Evolutionary conservation across 2,113 vertebrate genomes (phyloP).

Genomic region (Sander lucioperca): DNA sequence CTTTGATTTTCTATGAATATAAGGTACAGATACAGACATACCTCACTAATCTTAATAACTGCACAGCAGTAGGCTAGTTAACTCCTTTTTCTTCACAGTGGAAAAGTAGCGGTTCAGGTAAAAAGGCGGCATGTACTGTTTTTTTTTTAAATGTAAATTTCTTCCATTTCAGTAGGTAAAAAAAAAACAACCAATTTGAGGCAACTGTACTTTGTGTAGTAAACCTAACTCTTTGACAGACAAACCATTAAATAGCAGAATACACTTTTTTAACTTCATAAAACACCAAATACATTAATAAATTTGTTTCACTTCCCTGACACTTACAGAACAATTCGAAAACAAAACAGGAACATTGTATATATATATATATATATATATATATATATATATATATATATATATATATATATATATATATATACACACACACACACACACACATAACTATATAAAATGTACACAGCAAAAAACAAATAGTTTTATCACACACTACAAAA

Average conservation of each 20-base stretch:
- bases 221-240: conserved; percentile 57
- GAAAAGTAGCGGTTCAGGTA: conserved; percentile 45
- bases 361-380: conserved; percentile 74
- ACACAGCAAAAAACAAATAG: conserved; percentile 62
- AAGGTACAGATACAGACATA: conserved; percentile 35
- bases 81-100: conserved; percentile 49
- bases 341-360: conserved; percentile 67
- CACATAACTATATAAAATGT: conserved; percentile 67
- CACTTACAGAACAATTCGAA: conserved; percentile 67
- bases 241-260: conserved; percentile 63
- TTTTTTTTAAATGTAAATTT: conserved; percentile 23
- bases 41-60: conserved; percentile 56
- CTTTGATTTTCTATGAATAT: conserved; percentile 27
- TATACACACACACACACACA: too few relatives aligned
- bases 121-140: conserved; percentile 40
- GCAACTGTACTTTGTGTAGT: conserved; percentile 40
- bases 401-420: conserved; percentile 75
- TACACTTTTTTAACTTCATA: conserved; percentile 57
- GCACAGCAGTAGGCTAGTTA: conserved; percentile 66
- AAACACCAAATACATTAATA: conserved; percentile 70
- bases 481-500: conserved; percentile 69
- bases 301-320: conserved; percentile 77
- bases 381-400: conserved; percentile 76
- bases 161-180: conserved; percentile 5
- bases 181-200: conserved; percentile 37